Evolutionary conservation across 2,113 vertebrate species (phyloP).

Genomic region (Xiphophorus couchianus): DNA sequence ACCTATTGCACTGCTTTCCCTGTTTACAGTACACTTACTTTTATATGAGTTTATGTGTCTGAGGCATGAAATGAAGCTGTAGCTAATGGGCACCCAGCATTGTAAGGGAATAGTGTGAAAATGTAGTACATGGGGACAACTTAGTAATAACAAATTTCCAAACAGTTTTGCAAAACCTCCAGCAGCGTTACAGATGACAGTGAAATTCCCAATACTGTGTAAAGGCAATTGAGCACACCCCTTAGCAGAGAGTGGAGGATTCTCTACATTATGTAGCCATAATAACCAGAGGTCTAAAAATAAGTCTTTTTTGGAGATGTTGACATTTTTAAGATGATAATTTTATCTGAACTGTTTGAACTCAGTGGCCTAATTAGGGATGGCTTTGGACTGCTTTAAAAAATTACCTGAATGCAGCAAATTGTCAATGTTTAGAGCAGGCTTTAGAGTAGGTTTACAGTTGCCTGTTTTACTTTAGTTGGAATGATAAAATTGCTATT

Average conservation of each 20-base stretch:
- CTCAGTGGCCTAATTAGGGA: background rate
- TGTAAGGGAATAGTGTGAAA: background rate
- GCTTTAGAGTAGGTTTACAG: background rate
- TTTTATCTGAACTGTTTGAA: slow-evolving; percentile 9
- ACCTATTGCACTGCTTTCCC: background rate
- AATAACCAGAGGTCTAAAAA: slow-evolving; percentile 12
- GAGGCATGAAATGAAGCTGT: slow-evolving; percentile 25
- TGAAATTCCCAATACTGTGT: background rate
- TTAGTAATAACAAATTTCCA: slow-evolving; percentile 25
- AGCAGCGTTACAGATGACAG: slow-evolving; percentile 14
- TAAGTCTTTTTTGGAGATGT: background rate
- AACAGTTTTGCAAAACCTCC: slow-evolving; percentile 26
- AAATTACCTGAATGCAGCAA: background rate
- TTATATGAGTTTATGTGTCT: slow-evolving; percentile 1
- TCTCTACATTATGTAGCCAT: background rate
- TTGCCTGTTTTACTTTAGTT: background rate
- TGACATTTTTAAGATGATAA: background rate
- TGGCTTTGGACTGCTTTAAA: too few species aligned
- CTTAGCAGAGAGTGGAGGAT: background rate
- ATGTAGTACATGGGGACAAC: background rate
- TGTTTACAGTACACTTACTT: slow-evolving; percentile 1
- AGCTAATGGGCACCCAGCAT: slow-evolving; percentile 24
- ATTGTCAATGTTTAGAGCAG: background rate
- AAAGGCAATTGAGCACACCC: slow-evolving; percentile 9
- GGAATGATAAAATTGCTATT: background rate